Evolutionary conservation across 2,797 vertebrate genomes (phyloP), one percentile per base, ranked within the genome.

Genomic region (Poeciliopsis gracilis): DNA sequence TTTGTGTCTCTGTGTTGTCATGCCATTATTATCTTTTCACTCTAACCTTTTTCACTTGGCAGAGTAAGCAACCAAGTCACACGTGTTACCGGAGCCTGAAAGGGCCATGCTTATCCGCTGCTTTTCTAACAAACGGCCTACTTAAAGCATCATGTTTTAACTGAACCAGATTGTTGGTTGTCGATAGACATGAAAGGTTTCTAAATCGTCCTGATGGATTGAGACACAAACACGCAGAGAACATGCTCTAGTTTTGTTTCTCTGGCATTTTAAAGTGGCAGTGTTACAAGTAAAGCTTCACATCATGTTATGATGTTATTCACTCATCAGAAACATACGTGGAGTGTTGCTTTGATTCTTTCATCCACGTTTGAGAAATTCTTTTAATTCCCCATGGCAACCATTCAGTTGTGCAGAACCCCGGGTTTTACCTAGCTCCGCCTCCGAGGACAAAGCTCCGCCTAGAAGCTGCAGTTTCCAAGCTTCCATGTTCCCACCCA

Each of bases 1-100:
- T 82, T 25, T 41, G 20, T 77, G 76, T 77, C 70, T 63, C 49
- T 43, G 30, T 72, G 74, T 73, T 76, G 49, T 71, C n/a, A 49
- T 51, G 55, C 36, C 11, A 55, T 36, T 28, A 46, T 70, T 47
- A 4, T 70, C 25, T 57, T 43, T 53, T 20, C 11, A 33, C 8
- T 43, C 16, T 70, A 53, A 80, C 33, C 25, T 15, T 45, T 45
- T 45, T 25, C 10, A 45, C 25, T 69, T 25, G 41, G 41, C 23
- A 45, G 25, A n/a, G 38, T n/a, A 69, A 13, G 23, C 5, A n/a
- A 67, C 18, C 36, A 67, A 41, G 36, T 41, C 63, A 23, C 23
- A 23, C 4, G 12, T 41, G 63, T 41, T 41, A 33, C 13, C 20
- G 33, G 33, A 38, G 16, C 36, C 63, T 67, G 12, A 67, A 41